Evolutionary conservation across 2,888 invertebrate species (phyloP).

Genomic region (Idaea dimidiata): DNA sequence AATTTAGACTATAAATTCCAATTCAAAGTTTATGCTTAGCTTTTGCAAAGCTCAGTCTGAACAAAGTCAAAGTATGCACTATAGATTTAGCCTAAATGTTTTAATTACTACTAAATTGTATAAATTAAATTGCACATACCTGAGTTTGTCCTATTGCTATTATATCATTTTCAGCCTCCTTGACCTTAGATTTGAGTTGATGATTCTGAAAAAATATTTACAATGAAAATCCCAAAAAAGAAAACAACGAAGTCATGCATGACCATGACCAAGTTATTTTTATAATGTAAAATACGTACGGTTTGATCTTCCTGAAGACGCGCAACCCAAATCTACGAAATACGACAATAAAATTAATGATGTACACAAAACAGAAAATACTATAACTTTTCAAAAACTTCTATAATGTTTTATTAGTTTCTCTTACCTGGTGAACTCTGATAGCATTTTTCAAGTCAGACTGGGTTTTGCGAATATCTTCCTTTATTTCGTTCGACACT

Average conservation of each 20-base stretch:
- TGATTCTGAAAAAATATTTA: conserved; percentile 67
- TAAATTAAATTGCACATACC: conserved; percentile 58
- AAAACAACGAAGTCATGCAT: conserved; percentile 17
- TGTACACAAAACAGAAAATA: neutral
- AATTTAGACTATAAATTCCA: too few species aligned
- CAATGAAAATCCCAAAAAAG: conserved; percentile 12
- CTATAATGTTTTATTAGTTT: conserved; percentile 33
- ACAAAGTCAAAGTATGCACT: too few species aligned
- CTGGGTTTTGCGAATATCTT: conserved; percentile 82
- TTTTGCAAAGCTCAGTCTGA: neutral
- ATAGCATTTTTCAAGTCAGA: conserved; percentile 83
- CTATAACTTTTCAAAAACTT: conserved; percentile 5
- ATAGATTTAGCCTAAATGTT: too few species aligned
- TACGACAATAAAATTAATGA: conserved; percentile 18
- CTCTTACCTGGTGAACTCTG: conserved; percentile 80
- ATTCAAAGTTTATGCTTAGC: too few species aligned
- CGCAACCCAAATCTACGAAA: conserved; percentile 78
- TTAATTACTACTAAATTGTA: neutral
- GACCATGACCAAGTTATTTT: neutral
- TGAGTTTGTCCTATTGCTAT: conserved; percentile 80
- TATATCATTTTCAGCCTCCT: conserved; percentile 82
- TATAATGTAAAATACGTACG: conserved; percentile 50
- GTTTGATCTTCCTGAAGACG: conserved; percentile 79
- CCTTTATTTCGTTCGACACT: conserved; percentile 82
- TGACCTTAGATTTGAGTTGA: conserved; percentile 75